Conservation (phyloP, 1,140 invertebrate species). For the Pantala flavescens region DNA sequence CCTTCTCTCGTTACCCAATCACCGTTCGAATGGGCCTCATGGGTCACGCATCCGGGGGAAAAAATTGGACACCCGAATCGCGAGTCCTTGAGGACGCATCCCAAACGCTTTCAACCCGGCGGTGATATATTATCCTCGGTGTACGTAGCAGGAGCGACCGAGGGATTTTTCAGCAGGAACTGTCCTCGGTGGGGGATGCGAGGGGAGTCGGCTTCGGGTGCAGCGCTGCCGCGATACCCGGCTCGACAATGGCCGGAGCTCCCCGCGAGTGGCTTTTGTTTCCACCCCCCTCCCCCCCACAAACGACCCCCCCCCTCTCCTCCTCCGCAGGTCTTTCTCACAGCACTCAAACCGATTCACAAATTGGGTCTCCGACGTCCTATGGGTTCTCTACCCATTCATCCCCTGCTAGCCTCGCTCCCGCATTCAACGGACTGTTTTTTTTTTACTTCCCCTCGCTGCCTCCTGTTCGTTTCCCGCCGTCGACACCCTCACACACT, state of each 20-base stretch:
- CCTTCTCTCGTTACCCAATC: too few species aligned
- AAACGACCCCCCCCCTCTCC: neutral
- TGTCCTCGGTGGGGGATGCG: too few species aligned
- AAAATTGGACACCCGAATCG: too few species aligned
- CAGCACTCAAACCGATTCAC: conserved; percentile 4
- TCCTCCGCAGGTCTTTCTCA: neutral
- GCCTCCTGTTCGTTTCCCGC: neutral
- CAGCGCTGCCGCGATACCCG: neutral
- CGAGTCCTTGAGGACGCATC: too few species aligned
- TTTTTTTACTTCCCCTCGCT: neutral
- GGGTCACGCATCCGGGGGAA: too few species aligned
- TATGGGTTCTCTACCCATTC: neutral
- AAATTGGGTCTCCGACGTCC: neutral
- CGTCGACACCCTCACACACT: neutral
- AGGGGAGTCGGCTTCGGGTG: neutral
- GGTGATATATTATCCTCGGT: too few species aligned
- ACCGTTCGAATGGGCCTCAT: too few species aligned
- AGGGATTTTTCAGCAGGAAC: too few species aligned
- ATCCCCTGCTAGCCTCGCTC: neutral
- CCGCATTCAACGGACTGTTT: too few species aligned
- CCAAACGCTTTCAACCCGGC: too few species aligned
- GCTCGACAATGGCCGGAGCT: neutral
- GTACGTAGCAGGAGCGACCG: too few species aligned
- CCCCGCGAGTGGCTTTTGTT: neutral
- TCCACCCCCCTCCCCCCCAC: neutral